Evolutionary conservation across 2,888 invertebrate species (phyloP), one percentile per base, ranked within the genome.

Genomic region (Platycnemis pennipes): DNA sequence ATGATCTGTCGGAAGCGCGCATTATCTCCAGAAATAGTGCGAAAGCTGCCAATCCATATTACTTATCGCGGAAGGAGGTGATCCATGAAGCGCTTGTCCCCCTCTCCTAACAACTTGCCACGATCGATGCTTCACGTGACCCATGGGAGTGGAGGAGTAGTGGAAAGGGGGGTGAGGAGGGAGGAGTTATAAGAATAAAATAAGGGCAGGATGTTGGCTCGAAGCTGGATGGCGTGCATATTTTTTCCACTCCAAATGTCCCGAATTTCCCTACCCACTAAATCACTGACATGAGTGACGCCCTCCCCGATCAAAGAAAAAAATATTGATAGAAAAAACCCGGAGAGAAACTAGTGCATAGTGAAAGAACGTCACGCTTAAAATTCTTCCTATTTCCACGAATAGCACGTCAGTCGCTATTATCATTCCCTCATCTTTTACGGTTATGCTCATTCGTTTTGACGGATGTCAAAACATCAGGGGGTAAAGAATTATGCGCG

Each of bases 21-120:
- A 26, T 77, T 37, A 77, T 37, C 37, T 77, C 37, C 37, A 26
- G 37, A 77, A 77, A 77, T 77, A 77, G 37, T 77, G 37, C 77
- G 77, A 37, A 77, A 77, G 77, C 77, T 77, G 77, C 31, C 77
- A 77, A 77, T 77, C 77, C 37, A 77, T 77, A 77, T 77, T 37
- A 37, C 77, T 77, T 77, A 77, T n/a, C 69, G 31, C 31, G 69
- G 69, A 31, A 31, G 77, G 77, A 31, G 77, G 77, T 77, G 77
- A 77, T 77, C 77, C 77, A 37, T 77, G 77, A 37, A 77, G 37
- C 37, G 37, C 37, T 77, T 77, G 31, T n/a, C n/a, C n/a, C n/a
- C 77, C 77, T 77, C 77, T 77, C 77, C 13, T 37, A n/a, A 77
- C 77, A 77, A 77, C 37, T 37, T 31, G n/a, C 31, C 77, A 7